Base-by-base conservation (phyloP, 2,888 invertebrate species). In the Acanthosoma haemorrhoidale region DNA sequence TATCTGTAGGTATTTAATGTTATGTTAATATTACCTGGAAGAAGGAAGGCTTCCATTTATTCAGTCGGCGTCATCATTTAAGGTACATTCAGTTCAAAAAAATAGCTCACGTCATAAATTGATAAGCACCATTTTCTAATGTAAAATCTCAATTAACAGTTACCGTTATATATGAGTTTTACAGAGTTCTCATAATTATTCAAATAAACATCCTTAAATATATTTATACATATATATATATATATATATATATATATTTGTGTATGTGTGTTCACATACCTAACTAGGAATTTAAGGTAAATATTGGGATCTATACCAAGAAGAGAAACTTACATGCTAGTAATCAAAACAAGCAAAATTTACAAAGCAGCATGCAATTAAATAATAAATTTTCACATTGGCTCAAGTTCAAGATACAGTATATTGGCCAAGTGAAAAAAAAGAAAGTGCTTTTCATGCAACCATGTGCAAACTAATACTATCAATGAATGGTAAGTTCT, bases 111-210 rank as follows among this genome's bases (percentile, higher is more conserved):
- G 39, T 34, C 6, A 41, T 64, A 15, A 31, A 39, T 64, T 41
- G 41, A 39, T 39, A 64, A 64, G 64, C 64, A 64, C 64, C 64
- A 64, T 64, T 64, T 38, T 64, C 39, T 41, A 39, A 25, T 25
- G 59, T 59, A 32, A 59, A 34, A 64, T 8, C 64, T 36, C 64
- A 25, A 36, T 64, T 6, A n/a, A 51, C 25, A 51, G n/a, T 25
- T n/a, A 51, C 29, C 29, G 25, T 51, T 21, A n/a, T n/a, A 21
- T 43, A 4, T n/a, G 64, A 39, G 31, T 39, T 64, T 31, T 31
- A 25, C 38, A 64, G 8, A 38, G 21, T 39, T 16, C 57, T 25
- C 15, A 41, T 51, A 64, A 64, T 25, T 57, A 41, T 34, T 36
- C 39, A 64, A 64, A 64, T 64, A 64, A 63, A 41, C 41, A 29